These are phyloP conservation scores for Habroteleia sp. DNA, from an alignment of 2,888 invertebrate genomes.

Conservation along the genomic window DNA sequence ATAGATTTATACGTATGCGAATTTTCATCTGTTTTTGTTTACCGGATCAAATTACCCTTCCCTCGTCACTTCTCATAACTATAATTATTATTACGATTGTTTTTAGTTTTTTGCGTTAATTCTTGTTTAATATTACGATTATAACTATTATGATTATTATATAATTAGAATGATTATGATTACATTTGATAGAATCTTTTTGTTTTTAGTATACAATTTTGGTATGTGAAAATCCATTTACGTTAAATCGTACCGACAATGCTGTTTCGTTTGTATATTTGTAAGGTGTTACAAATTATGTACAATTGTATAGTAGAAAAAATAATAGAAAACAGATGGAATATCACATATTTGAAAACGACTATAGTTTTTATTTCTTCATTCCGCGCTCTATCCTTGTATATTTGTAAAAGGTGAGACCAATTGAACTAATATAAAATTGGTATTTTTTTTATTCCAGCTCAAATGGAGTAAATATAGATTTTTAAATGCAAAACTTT, in stretches of 20 bases:
- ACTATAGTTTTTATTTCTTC: conserved; percentile 31
- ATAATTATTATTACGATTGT: conserved; percentile 61
- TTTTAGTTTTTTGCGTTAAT: conserved; percentile 25
- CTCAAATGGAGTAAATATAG: too few relatives aligned
- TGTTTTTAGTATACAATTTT: conserved; percentile 34
- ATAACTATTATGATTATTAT: conserved; percentile 9
- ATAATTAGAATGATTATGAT: background rate
- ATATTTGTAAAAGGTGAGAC: background rate
- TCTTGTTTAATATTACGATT: conserved; percentile 7
- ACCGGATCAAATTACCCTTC: conserved; percentile 10
- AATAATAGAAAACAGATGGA: conserved; percentile 53
- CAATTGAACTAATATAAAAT: background rate
- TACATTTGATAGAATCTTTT: conserved; percentile 8
- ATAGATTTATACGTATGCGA: conserved; percentile 49
- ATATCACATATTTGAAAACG: conserved; percentile 44
- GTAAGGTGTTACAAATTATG: conserved; percentile 46
- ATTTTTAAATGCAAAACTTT: conserved; percentile 2
- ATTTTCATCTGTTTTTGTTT: conserved; percentile 57
- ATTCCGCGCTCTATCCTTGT: conserved; percentile 16
- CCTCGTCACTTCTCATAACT: background rate
- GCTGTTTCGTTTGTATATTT: conserved; percentile 51
- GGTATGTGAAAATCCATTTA: conserved; percentile 5
- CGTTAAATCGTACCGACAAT: conserved; percentile 26
- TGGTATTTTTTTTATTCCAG: background rate
- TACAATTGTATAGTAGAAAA: conserved; percentile 45